Percentiles rank a stretch among this genome's conserved stretches.
These are phyloP conservation scores for Eremobia ochroleuca DNA, from an alignment of 2,888 invertebrate genomes.

Conservation along the genomic window DNA sequence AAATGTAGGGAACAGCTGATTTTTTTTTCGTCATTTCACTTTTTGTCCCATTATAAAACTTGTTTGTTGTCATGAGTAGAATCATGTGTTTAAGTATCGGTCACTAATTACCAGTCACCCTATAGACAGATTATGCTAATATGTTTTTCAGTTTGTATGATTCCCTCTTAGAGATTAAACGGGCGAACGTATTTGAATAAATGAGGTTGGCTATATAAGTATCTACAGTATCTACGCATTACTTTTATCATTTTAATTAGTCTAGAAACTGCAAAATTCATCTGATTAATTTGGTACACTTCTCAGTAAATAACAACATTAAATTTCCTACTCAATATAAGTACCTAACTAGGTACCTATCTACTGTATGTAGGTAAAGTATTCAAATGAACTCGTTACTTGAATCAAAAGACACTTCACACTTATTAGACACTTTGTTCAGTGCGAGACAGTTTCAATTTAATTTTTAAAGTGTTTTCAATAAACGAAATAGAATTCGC, in stretches of 20 bases:
- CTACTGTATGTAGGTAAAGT: background rate
- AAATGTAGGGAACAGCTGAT: too few species aligned
- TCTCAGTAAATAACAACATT: conserved; percentile 15
- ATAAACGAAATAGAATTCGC: background rate
- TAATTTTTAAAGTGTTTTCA: background rate
- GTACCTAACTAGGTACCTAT: background rate
- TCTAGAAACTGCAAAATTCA: background rate
- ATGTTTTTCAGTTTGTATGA: background rate
- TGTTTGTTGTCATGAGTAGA: too few species aligned
- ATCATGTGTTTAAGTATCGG: too few species aligned
- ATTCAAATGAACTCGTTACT: conserved; percentile 21
- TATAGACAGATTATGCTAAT: background rate
- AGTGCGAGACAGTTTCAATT: conserved; percentile 2
- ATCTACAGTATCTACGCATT: background rate
- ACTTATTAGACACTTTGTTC: too few species aligned
- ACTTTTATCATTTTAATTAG: background rate
- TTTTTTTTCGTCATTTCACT: too few species aligned
- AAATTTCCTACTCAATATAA: background rate
- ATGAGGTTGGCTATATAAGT: background rate
- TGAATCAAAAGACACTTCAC: too few species aligned
- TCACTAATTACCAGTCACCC: too few species aligned
- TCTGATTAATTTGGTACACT: background rate
- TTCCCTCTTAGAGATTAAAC: background rate
- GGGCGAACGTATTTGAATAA: background rate
- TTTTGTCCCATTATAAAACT: too few species aligned